Percentiles rank a stretch among this genome's conserved stretches.
phyloP scores from a whole-genome alignment of 64 coral and sea anemone species.

The Porites lutea region DNA sequence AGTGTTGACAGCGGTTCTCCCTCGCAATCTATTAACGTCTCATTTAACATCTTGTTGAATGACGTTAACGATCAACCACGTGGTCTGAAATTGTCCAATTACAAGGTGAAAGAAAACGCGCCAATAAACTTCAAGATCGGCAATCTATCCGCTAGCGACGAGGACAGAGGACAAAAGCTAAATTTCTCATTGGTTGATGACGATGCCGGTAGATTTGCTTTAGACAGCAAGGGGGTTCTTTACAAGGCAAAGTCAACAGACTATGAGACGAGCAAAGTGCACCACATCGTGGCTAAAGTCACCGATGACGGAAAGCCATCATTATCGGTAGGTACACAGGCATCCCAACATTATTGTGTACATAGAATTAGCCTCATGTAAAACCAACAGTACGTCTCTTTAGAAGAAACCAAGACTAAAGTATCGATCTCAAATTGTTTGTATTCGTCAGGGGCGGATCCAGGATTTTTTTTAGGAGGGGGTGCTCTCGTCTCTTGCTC shows the following conservation, averaged over 20 bases:
- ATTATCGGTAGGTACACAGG: slow-evolving; percentile 41
- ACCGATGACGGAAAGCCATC: slow-evolving; percentile 52
- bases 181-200: slow-evolving; percentile 70
- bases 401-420: no score
- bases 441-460: no score
- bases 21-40: slow-evolving; percentile 31
- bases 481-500: no score
- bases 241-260: slow-evolving; percentile 67
- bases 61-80: slow-evolving; percentile 80
- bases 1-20: slow-evolving; percentile 80
- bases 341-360: no score
- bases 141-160: slow-evolving; percentile 62
- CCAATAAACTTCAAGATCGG: slow-evolving; percentile 57
- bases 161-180: slow-evolving; percentile 73
- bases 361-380: no score
- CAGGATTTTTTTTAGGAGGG: no score
- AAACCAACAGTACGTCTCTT: no score
- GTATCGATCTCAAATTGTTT: no score
- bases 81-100: slow-evolving; percentile 59
- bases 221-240: slow-evolving; percentile 65
- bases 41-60: slow-evolving; percentile 55
- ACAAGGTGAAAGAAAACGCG: slow-evolving; percentile 68
- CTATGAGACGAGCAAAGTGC: slow-evolving; percentile 77
- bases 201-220: slow-evolving; percentile 67
- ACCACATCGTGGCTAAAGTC: slow-evolving; percentile 61